Percentiles rank a stretch among this genome's conserved stretches.
Evolutionary conservation across 1,140 invertebrate species (phyloP).

Genomic region (Orchesella cincta): DNA sequence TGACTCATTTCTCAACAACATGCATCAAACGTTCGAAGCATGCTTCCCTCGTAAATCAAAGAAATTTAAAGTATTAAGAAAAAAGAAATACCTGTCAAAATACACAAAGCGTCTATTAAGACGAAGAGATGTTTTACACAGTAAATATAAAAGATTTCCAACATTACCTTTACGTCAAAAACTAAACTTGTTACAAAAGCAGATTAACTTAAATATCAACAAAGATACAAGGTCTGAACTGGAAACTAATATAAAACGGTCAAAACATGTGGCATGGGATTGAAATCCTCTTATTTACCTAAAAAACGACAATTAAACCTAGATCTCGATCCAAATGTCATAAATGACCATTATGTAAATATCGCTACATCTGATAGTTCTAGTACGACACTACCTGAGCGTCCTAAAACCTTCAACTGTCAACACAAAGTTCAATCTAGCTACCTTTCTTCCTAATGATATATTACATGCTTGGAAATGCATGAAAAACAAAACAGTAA

Average conservation of each 20-base stretch:
- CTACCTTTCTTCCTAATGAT: not conserved
- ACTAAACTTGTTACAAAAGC: not conserved
- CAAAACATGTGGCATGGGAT: not conserved
- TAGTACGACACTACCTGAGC: not conserved
- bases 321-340: not conserved
- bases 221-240: not conserved
- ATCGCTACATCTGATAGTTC: not conserved
- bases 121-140: too few species aligned
- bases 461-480: not conserved
- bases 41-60: not conserved
- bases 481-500: constrained; percentile 5
- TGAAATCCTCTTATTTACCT: not conserved
- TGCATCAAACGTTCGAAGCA: not conserved
- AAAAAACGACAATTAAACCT: not conserved
- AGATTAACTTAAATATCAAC: not conserved
- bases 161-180: not conserved
- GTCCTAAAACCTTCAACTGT: not conserved
- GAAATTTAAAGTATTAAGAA: too few species aligned
- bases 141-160: not conserved
- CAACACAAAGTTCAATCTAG: not conserved
- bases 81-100: too few species aligned
- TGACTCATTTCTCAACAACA: not conserved
- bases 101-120: too few species aligned
- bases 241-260: not conserved
- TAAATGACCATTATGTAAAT: not conserved